Base-by-base conservation (phyloP, 1,140 invertebrate species). In the Caenorhabditis inopinata region DNA sequence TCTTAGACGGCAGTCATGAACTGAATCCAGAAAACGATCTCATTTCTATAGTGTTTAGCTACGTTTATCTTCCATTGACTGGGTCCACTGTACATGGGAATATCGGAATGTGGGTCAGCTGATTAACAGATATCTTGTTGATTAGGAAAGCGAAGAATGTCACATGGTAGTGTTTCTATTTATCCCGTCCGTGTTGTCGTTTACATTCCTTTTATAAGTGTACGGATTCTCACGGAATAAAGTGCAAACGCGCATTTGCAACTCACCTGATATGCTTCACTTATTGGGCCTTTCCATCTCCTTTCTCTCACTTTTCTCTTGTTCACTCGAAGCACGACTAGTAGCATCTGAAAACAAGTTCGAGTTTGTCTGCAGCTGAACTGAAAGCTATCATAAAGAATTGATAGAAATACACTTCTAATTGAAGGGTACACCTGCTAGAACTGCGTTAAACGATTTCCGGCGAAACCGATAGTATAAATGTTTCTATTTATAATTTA, bases 81-180 rank as follows among this genome's bases (percentile, higher is more conserved):
- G 32, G 58, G 58, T 29, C 38, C 58, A 68, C 23, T 68, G 58
- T 68, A 68, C 25, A 38, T 68, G 12, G 32, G n/a, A 38, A 68
- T 68, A 21, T 32, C 38, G 14, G n/a, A 18, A 68, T 42, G 21
- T 21, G n/a, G 35, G 38, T 68, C 58, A 68, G 58, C 58, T 68
- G 58, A 68, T 32, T 32, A 58, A 29, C 29, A 68, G 58, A 68
- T 68, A 35, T 68, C 58, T 68, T 38, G 58, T 68, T 68, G 58
- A 68, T 68, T 68, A 68, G 32, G 58, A 68, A n/a, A n/a, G n/a
- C n/a, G n/a, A n/a, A 68, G 58, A 32, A 38, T 32, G 58, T 68
- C 58, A 68, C 58, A 68, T 68, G 58, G 58, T 29, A 68, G 38
- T 68, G 58, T 68, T 16, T 68, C 58, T 68, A 21, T 68, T 68